Conservation (phyloP, 1,140 invertebrate species). For the Musca vetustissima region DNA sequence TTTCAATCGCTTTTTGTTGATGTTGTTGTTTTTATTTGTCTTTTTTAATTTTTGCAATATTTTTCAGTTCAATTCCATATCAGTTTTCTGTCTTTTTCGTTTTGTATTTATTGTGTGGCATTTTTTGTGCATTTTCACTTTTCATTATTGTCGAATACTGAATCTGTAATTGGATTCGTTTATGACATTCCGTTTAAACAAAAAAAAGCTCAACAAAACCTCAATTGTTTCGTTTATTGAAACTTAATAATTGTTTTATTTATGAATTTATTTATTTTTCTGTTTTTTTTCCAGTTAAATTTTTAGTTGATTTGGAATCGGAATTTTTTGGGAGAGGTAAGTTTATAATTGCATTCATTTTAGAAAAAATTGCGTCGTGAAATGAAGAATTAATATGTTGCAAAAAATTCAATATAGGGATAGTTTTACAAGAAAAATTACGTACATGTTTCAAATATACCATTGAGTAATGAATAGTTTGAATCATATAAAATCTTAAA, state of each 20-base stretch:
- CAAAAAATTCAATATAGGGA: too few relatives aligned
- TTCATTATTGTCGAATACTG: conserved; percentile 16
- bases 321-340: too few relatives aligned
- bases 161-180: conserved; percentile 20
- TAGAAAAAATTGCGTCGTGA: too few relatives aligned
- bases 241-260: conserved; percentile 17
- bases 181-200: conserved; percentile 17
- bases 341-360: too few relatives aligned
- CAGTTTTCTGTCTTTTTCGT: conserved; percentile 8
- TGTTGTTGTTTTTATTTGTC: neutral
- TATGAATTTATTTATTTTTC: conserved; percentile 3
- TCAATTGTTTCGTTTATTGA: conserved; percentile 12
- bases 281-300: neutral
- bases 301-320: too few relatives aligned
- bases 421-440: too few relatives aligned
- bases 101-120: too few relatives aligned
- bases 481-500: too few relatives aligned
- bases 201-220: neutral
- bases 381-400: too few relatives aligned
- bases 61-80: conserved; percentile 2
- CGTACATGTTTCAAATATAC: too few relatives aligned
- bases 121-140: too few relatives aligned
- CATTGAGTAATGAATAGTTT: too few relatives aligned
- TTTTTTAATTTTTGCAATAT: conserved; percentile 4
- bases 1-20: neutral